Percentiles rank a stretch among this genome's conserved stretches.
These are phyloP conservation scores for Brachionus koreanus DNA, from an alignment of 1,140 invertebrate species.

Conservation along the genomic window DNA sequence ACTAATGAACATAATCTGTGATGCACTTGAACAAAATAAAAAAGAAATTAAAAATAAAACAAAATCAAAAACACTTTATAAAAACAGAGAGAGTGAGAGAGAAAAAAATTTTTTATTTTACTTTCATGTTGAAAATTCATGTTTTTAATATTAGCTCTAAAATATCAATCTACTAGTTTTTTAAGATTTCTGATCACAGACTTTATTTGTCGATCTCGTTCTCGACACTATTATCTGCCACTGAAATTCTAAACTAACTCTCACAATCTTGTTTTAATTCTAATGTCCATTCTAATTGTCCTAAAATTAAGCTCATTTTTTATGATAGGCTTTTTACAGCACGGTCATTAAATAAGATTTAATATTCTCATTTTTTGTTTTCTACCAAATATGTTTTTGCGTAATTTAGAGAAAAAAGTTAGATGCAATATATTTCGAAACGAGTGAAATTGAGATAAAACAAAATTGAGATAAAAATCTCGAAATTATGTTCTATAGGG, in stretches of 20 bases:
- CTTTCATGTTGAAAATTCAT: neutral
- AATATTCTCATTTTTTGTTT: neutral
- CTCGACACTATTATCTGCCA: neutral
- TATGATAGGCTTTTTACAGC: neutral
- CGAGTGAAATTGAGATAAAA: constrained; percentile 3
- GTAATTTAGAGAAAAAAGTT: neutral
- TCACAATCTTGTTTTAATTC: neutral
- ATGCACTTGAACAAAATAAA: neutral
- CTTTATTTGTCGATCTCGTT: neutral
- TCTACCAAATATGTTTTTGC: neutral
- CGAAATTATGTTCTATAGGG: neutral
- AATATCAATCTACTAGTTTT: constrained; percentile 16
- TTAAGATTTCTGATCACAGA: constrained; percentile 34
- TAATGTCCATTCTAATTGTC: constrained; percentile 42
- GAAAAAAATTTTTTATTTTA: neutral
- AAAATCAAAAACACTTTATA: neutral
- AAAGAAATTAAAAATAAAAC: neutral
- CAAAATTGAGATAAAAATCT: neutral
- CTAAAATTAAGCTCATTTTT: neutral
- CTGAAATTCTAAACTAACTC: neutral
- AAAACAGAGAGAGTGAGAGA: neutral
- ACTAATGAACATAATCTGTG: too few species aligned
- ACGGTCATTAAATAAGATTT: neutral
- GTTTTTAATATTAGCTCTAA: constrained; percentile 12
- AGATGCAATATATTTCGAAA: neutral